phyloP scores from a whole-genome alignment of 2,113 vertebrate genomes.

The Theropithecus gelada region DNA sequence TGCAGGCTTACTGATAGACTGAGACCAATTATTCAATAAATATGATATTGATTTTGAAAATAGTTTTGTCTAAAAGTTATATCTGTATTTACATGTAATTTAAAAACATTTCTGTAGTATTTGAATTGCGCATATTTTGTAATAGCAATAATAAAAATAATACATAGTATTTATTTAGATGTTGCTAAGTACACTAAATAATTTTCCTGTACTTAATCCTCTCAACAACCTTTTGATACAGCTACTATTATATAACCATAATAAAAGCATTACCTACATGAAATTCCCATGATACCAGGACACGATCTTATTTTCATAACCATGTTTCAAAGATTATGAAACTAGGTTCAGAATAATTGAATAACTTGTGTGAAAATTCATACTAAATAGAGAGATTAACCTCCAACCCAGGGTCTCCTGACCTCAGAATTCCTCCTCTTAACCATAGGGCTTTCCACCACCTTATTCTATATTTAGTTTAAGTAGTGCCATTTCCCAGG shows the following conservation, averaged over 20 bases:
- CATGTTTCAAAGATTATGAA: slow-evolving; percentile 10
- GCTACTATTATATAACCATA: not conserved
- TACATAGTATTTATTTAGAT: not conserved
- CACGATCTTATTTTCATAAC: not conserved
- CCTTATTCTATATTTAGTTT: not conserved
- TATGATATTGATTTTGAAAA: not conserved
- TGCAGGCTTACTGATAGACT: not conserved
- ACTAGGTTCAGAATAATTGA: not conserved
- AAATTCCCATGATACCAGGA: not conserved
- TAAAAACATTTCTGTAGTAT: not conserved
- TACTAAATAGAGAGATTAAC: not conserved
- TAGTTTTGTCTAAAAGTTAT: not conserved
- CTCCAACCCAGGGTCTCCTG: not conserved
- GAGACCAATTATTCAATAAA: not conserved
- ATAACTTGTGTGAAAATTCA: not conserved
- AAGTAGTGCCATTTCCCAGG: not conserved
- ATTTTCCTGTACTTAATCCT: not conserved
- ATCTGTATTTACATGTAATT: not conserved
- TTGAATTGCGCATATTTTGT: not conserved
- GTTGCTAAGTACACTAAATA: not conserved
- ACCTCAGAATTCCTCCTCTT: not conserved
- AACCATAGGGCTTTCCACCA: not conserved
- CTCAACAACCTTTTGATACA: not conserved
- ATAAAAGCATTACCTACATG: not conserved
- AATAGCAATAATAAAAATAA: not conserved